Conservation (phyloP, 2,888 invertebrate genomes). For the Lasioglossum oenotherae region DNA sequence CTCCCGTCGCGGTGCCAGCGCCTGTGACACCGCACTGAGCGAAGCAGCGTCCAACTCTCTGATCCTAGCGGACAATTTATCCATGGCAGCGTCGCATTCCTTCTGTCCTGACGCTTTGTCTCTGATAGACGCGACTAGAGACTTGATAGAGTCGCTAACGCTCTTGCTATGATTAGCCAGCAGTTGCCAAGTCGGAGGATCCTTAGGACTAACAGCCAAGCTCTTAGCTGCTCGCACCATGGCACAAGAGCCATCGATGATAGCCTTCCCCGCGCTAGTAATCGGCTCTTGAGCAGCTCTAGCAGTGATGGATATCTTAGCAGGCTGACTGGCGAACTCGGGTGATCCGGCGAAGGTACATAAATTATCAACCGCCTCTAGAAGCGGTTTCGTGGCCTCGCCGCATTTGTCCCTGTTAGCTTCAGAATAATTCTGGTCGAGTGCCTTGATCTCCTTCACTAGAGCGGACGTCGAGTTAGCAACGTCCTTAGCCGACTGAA, state of each 20-base stretch:
- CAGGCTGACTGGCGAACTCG: slow-evolving; percentile 97
- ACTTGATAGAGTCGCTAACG: slow-evolving; percentile 98
- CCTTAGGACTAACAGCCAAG: slow-evolving; percentile 94
- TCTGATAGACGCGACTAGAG: slow-evolving; percentile 95
- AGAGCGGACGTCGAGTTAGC: slow-evolving; percentile 97
- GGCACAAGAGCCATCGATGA: slow-evolving; percentile 93
- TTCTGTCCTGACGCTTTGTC: slow-evolving; percentile 98
- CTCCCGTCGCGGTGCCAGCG: slow-evolving; percentile 88
- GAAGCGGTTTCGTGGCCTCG: slow-evolving; percentile 92
- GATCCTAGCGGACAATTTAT: slow-evolving; percentile 90
- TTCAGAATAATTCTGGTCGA: slow-evolving; percentile 94
- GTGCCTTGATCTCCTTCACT: slow-evolving; percentile 96
- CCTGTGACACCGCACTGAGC: slow-evolving; percentile 94
- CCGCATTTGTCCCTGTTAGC: slow-evolving; percentile 90
- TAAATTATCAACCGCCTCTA: slow-evolving; percentile 95
- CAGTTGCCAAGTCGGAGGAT: slow-evolving; percentile 97
- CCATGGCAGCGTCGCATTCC: slow-evolving; percentile 95
- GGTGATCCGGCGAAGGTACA: slow-evolving; percentile 95
- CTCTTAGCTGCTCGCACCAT: slow-evolving; percentile 97
- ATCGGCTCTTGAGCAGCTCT: slow-evolving; percentile 94
- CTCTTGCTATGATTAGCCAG: slow-evolving; percentile 97
- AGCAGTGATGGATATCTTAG: slow-evolving; percentile 94
- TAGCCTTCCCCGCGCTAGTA: slow-evolving; percentile 90
- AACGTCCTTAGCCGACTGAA: slow-evolving; percentile 98
- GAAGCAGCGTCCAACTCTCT: slow-evolving; percentile 94